Evolutionary conservation across 2,888 invertebrate species (phyloP).

Genomic region (Rambutsinella grinnellia): DNA sequence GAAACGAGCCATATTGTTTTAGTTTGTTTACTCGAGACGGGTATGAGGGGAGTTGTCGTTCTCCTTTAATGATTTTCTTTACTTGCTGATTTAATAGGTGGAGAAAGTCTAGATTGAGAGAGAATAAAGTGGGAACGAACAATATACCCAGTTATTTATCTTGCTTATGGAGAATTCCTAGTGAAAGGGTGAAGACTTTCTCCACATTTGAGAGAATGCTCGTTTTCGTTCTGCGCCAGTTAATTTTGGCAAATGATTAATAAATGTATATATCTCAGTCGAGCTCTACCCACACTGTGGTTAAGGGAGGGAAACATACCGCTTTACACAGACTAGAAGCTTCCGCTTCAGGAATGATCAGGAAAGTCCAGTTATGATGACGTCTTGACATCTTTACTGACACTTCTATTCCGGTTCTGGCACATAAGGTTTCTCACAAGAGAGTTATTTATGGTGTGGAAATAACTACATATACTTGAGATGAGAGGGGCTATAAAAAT

Average conservation of each 20-base stretch:
- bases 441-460: conserved; percentile 16
- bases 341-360: conserved; percentile 19
- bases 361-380: conserved; percentile 49
- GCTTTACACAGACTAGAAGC: background rate
- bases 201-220: background rate
- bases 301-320: background rate
- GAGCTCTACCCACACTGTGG: too few relatives aligned
- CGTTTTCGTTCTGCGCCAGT: too few relatives aligned
- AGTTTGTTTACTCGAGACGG: background rate
- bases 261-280: too few relatives aligned
- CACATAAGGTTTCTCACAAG: conserved; percentile 4
- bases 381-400: conserved; percentile 48
- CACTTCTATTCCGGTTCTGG: conserved; percentile 34
- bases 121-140: background rate
- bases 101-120: background rate
- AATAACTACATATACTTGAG: conserved; percentile 4
- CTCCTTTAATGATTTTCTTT: too few relatives aligned
- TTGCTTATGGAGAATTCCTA: background rate
- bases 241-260: too few relatives aligned
- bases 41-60: background rate
- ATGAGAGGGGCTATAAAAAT: background rate
- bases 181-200: background rate
- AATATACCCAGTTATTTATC: background rate
- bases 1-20: background rate
- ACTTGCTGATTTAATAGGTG: background rate